Conservation (phyloP, 1,140 invertebrate genomes). For the Papilio dardanus region DNA sequence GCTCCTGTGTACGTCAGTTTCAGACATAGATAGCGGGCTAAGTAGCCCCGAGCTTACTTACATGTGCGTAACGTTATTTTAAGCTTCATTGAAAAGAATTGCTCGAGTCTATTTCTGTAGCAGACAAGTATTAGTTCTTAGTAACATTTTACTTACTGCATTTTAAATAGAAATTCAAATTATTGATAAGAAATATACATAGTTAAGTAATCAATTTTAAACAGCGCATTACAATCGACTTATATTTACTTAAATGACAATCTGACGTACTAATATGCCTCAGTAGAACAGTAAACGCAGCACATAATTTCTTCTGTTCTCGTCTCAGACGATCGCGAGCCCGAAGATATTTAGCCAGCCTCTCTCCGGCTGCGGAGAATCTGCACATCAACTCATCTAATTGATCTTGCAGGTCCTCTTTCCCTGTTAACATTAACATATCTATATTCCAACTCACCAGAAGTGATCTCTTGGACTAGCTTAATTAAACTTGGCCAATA, state of each 20-base stretch:
- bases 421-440: conserved; percentile 21
- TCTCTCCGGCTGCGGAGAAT: conserved; percentile 59
- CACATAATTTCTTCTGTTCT: conserved; percentile 72
- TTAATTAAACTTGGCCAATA: not conserved
- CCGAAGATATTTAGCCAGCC: conserved; percentile 65
- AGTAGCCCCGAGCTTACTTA: conserved; percentile 44
- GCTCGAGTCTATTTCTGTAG: conserved; percentile 37
- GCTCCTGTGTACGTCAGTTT: conserved; percentile 71
- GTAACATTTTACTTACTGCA: not conserved
- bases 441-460: not conserved
- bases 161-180: not conserved
- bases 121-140: not conserved
- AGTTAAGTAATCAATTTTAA: not conserved
- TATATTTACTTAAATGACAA: no score
- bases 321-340: conserved; percentile 63
- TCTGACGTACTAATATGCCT: conserved; percentile 69
- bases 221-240: no score
- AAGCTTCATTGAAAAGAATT: conserved; percentile 61
- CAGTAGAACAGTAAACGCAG: conserved; percentile 68
- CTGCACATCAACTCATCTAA: conserved; percentile 55
- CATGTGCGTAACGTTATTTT: conserved; percentile 64
- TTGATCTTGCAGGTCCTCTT: conserved; percentile 59
- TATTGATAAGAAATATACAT: not conserved
- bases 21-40: conserved; percentile 54
- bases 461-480: not conserved